Percentiles rank a stretch among this genome's conserved stretches.
phyloP scores from a whole-genome alignment of 1,140 invertebrate genomes.

The Drosophila sulfurigaster region DNA sequence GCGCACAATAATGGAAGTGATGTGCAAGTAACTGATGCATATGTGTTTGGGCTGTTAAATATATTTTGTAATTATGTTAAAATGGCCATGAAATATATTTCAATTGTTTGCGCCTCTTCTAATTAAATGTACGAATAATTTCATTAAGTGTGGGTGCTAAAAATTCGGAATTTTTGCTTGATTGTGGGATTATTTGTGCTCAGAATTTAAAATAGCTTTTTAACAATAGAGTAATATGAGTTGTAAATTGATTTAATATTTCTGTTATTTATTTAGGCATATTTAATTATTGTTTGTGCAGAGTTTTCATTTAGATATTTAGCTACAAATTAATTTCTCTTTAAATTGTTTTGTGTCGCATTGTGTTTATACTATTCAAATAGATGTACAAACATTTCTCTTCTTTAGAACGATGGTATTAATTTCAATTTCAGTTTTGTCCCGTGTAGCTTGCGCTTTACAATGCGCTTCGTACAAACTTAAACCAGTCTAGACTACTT shows the following conservation, averaged over 20 bases:
- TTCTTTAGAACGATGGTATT: background rate
- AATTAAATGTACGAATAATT: conserved; percentile 49
- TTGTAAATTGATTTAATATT: conserved; percentile 13
- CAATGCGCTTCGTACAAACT: background rate
- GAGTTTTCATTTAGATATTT: background rate
- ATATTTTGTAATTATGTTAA: conserved; percentile 68
- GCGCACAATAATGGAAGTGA: conserved; percentile 49
- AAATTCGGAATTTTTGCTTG: conserved; percentile 19
- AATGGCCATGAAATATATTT: conserved; percentile 61
- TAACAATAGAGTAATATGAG: background rate
- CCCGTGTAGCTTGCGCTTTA: background rate
- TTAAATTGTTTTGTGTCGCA: background rate
- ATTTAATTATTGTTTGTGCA: background rate
- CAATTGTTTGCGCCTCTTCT: conserved; percentile 41
- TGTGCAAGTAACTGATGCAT: conserved; percentile 47
- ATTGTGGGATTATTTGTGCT: conserved; percentile 15
- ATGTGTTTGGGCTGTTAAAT: conserved; percentile 35
- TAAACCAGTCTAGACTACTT: conserved; percentile 39
- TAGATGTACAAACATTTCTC: background rate
- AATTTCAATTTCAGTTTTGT: background rate
- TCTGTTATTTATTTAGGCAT: conserved; percentile 2
- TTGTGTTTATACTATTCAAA: no score
- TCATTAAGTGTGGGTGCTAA: conserved; percentile 9
- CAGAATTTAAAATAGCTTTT: conserved; percentile 12
- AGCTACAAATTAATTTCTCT: background rate